These are phyloP conservation scores for Pyrgus malvae DNA, from an alignment of 2,888 invertebrate species.

Conservation along the genomic window DNA sequence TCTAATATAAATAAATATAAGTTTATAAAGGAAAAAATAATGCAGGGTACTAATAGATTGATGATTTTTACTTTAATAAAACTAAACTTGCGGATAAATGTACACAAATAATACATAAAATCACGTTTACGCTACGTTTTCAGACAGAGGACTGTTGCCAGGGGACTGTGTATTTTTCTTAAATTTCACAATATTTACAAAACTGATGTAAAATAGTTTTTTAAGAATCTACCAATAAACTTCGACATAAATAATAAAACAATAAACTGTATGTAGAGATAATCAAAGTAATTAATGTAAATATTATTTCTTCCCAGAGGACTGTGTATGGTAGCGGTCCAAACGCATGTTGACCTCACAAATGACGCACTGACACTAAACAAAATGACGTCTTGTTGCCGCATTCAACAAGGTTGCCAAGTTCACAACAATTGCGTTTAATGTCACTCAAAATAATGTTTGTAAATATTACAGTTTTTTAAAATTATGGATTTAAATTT, in stretches of 20 bases:
- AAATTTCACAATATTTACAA: conserved; percentile 7
- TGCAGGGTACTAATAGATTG: too few species aligned
- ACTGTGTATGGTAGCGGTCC: conserved; percentile 23
- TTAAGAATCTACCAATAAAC: conserved; percentile 1
- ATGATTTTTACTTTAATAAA: too few species aligned
- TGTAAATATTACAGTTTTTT: conserved; percentile 22
- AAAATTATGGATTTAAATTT: conserved; percentile 22
- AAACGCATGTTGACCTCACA: conserved; percentile 23
- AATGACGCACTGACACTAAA: conserved; percentile 25
- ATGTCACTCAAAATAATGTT: not conserved
- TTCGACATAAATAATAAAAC: conserved; percentile 10
- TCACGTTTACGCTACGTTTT: not conserved
- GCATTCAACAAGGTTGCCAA: conserved; percentile 19
- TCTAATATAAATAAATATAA: too few species aligned
- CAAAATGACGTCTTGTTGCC: conserved; percentile 14
- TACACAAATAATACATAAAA: not conserved
- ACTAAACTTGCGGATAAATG: too few species aligned
- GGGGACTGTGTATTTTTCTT: conserved; percentile 10
- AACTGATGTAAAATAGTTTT: conserved; percentile 11
- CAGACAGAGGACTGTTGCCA: conserved; percentile 10
- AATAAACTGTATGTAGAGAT: conserved; percentile 15
- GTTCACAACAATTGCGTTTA: conserved; percentile 5
- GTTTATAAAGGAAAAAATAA: too few species aligned
- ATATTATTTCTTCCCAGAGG: conserved; percentile 22
- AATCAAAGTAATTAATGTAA: conserved; percentile 20